These are phyloP conservation scores for Mythimna ferrago DNA, from an alignment of 2,888 invertebrate species.

Conservation along the genomic window DNA sequence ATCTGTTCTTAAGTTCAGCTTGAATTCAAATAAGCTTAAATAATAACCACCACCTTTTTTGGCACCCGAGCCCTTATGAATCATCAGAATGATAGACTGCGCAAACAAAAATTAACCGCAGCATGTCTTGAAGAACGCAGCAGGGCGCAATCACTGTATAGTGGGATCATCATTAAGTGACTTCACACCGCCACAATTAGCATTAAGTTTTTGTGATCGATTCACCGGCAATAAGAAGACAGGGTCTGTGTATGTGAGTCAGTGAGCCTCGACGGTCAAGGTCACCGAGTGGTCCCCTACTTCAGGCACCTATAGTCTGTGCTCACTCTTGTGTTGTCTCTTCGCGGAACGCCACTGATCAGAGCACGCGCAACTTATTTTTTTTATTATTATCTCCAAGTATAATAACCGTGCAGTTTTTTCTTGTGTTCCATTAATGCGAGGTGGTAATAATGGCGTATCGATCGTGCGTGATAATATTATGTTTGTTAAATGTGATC, in stretches of 20 bases:
- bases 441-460: slow-evolving; percentile 52
- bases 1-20: neutral
- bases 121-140: slow-evolving; percentile 9
- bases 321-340: slow-evolving; percentile 61
- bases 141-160: slow-evolving; percentile 39
- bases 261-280: slow-evolving; percentile 84
- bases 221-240: slow-evolving; percentile 53
- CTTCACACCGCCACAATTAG: slow-evolving; percentile 44
- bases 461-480: slow-evolving; percentile 72
- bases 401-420: slow-evolving; percentile 33
- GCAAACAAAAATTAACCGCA: slow-evolving; percentile 15
- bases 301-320: slow-evolving; percentile 63
- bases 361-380: slow-evolving; percentile 42
- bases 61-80: neutral
- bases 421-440: slow-evolving; percentile 43
- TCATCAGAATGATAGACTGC: neutral
- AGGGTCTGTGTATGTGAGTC: slow-evolving; percentile 77
- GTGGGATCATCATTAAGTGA: slow-evolving; percentile 30
- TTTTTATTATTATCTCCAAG: slow-evolving; percentile 25
- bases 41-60: neutral
- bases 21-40: neutral
- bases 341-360: slow-evolving; percentile 57
- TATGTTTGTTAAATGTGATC: slow-evolving; percentile 77
- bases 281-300: slow-evolving; percentile 76
- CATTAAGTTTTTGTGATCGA: slow-evolving; percentile 55